phyloP scores from a whole-genome alignment of 2,113 vertebrate genomes.

The Podarcis muralis region DNA sequence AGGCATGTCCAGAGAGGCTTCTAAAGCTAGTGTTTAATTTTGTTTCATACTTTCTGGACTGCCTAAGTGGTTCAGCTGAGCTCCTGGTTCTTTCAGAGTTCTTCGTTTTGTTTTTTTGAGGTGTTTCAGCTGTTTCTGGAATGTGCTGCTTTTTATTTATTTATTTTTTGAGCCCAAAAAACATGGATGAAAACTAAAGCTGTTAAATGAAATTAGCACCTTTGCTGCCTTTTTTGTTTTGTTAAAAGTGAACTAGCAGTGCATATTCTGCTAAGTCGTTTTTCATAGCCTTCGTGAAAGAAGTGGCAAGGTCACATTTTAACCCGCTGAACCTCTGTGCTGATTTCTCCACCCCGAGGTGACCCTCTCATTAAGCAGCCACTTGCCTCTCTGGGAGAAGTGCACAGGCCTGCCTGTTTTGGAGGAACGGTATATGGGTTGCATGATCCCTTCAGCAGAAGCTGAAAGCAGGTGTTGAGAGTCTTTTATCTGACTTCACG shows the following conservation, averaged over 20 bases:
- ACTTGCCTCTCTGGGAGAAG: accelerated
- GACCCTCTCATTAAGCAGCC: not conserved
- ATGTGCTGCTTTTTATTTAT: not conserved
- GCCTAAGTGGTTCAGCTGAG: not conserved
- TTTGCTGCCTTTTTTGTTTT: not conserved
- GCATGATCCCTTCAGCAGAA: not conserved
- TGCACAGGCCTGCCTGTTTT: not conserved
- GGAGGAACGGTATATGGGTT: not conserved
- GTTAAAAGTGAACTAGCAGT: not conserved
- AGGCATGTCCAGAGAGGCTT: not conserved
- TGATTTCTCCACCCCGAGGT: not conserved
- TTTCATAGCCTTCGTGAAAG: not conserved
- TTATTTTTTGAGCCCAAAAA: not conserved
- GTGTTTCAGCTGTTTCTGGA: not conserved
- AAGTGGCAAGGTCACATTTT: not conserved
- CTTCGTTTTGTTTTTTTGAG: not conserved
- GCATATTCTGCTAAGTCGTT: not conserved
- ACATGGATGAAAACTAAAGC: not conserved
- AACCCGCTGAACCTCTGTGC: not conserved
- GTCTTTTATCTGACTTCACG: not conserved
- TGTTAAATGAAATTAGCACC: not conserved
- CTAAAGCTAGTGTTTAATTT: not conserved
- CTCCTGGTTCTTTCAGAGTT: not conserved
- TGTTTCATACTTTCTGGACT: not conserved
- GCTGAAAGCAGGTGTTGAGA: not conserved